Evolutionary conservation across 2,797 vertebrate species (phyloP), one percentile per base, ranked within the genome.

Genomic region (Peromyscus aztecus): DNA sequence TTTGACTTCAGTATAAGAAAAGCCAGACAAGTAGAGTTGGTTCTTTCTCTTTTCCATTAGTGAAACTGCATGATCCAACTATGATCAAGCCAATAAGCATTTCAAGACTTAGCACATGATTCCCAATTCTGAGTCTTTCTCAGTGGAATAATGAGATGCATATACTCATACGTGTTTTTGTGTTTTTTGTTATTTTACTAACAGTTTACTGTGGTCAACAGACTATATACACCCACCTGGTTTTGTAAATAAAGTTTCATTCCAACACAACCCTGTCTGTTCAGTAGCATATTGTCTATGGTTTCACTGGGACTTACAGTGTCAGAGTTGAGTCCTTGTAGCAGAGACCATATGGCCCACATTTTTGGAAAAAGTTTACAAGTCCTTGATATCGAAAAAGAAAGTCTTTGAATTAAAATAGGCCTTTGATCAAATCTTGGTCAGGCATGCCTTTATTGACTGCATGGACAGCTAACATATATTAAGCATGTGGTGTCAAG

Each of bases 231-330:
- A 77, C 57, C 63, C 40, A 31, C 4, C 65, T 96, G 13, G 23
- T 92, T 91, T 97, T 96, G 14, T 90, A 92, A 92, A 94, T 88
- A 82, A 90, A 93, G 21, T 91, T 80, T 94, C 96, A 78, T 80
- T 92, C 55, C 55, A 69, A 94, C 46, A 77, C 17, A 77, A 10
- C 3, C 31, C 67, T 29, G 76, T 27, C 17, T 52, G 61, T 80
- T 90, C 31, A 46, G 37, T 80, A 75, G 23, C 4, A 24, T 69
- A 49, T 55, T 94, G 5, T 81, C 46, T 69, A 0, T 77, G 40
- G 27, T 63, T 89, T 34, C 82, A 83, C 86, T 52, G 61, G 61
- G 23, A 69, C 34, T 91, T 19, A 10, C 55, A 6, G 13, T 71
- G 21, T 55, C 29, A 76, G 57, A 83, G 43, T 16, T 55, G 43